Evolutionary conservation across 2,113 vertebrate genomes (phyloP), one percentile per base, ranked within the genome.

Genomic region (Phocoena phocoena): DNA sequence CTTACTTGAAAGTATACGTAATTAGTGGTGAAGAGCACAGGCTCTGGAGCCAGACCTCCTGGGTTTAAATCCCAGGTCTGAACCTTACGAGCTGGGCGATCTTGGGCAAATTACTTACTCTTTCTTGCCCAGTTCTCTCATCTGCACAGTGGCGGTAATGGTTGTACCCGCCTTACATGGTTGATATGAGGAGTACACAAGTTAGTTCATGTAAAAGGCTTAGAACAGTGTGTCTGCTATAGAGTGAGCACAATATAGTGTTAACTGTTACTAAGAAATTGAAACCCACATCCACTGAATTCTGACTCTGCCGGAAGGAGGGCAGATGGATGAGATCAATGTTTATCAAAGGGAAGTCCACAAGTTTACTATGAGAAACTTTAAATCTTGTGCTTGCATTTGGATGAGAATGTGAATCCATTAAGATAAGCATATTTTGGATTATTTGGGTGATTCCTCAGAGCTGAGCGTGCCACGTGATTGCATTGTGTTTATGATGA

Each of bases 381-480:
- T 62, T 77, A 95, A 86, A 79, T 92, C 36, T 81, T 63, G 67
- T 79, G 60, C 36, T 90, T 25, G 33, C 20, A 20, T 96, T 95
- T 70, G 50, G n/a, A 47, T 95, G 44, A 41, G 41, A 60, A 77
- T 44, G n/a, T 63, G 9, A 70, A 68, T 41, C 77, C n/a, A 41
- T 38, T 3, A 71, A 41, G 26, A 33, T 68, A 70, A 62, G 21
- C 50, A 11, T 44, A 26, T 28, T 88, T 92, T 90, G 50, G 25
- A 41, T 89, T 23, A n/a, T 86, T 77, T 82, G 74, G 79, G 9
- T 41, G 67, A 31, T 44, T 26, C 21, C 31, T 77, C n/a, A 15
- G 18, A n/a, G 90, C 71, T 63, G 33, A 85, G 23, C 2, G 8
- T 28, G 15, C 53, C 7, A 8, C 5, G 3, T n/a, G 68, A 47